These are phyloP conservation scores for Tetrao urogallus DNA, from an alignment of 2,113 vertebrate species.

Conservation along the genomic window DNA sequence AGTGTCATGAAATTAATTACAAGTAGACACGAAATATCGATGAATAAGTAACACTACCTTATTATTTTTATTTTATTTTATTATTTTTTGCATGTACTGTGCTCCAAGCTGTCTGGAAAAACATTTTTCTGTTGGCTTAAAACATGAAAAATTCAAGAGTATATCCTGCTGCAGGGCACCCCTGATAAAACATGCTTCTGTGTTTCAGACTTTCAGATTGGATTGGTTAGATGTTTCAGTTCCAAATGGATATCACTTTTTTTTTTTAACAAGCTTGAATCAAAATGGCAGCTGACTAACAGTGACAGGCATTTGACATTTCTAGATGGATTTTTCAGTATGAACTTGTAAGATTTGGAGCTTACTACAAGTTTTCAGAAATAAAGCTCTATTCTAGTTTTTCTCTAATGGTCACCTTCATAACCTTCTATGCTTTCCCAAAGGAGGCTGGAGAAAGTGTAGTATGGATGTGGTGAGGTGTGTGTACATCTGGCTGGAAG, in stretches of 20 bases:
- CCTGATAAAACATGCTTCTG: neutral
- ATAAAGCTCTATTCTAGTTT: neutral
- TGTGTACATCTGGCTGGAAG: neutral
- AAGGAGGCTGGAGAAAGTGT: neutral
- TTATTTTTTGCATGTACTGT: neutral
- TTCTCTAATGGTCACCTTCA: neutral
- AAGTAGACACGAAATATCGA: neutral
- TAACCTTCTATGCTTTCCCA: neutral
- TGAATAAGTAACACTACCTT: neutral
- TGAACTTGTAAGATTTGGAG: neutral
- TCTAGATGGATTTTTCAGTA: neutral
- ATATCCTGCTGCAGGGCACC: neutral
- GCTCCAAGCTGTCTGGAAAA: neutral
- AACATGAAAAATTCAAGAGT: neutral
- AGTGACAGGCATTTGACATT: neutral
- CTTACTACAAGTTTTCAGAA: neutral
- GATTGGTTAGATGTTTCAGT: neutral
- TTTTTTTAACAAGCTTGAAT: too few relatives aligned
- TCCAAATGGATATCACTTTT: neutral
- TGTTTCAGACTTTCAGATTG: neutral
- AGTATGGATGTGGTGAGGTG: neutral
- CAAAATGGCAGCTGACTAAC: neutral
- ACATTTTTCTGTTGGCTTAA: neutral
- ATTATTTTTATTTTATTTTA: neutral
- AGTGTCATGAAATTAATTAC: constrained; percentile 16